Evolutionary conservation across 2,888 invertebrate genomes (phyloP), one percentile per base, ranked within the genome.

Genomic region (Dioctria linearis): DNA sequence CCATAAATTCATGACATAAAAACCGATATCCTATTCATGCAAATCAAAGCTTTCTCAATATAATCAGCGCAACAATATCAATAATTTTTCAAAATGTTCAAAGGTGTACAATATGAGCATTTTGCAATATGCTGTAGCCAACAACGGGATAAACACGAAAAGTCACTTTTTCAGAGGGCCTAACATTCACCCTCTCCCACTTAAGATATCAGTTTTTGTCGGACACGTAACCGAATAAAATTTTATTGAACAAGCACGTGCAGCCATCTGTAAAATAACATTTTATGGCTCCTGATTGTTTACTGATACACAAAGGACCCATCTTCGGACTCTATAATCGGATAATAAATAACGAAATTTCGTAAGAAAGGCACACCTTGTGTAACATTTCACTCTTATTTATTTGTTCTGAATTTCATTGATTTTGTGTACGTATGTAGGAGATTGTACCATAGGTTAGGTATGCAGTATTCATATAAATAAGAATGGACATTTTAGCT

Each of bases 161-260:
- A 63, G 63, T 67, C 66, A 66, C 67, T 66, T 67, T 66, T 67
- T 66, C 79, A 66, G 25, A 40, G 46, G 39, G 78, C 63, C 63
- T 78, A 59, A 46, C 78, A 59, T 54, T 79, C 54, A 59, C 61
- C 42, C 79, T 59, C 54, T 25, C 25, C 57, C 78, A 78, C 54
- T 78, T 63, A 51, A 49, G 66, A 67, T 66, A 66, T 79, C 66
- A 67, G 54, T 49, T 66, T 13, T 40, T 57, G 57, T 79, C 43
- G 79, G 79, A 79, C 79, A 79, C 79, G 79, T 79, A 69, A 67
- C 79, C 67, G 61, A 79, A 79, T 79, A 79, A 79, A 79, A 79
- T 79, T 79, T 79, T 79, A 79, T 79, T 79, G 79, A 57, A 57
- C 54, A 43, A 67, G 69, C 79, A 79, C 69, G 69, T 79, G 79